Percentiles rank a stretch among this genome's conserved stretches.
phyloP scores from a whole-genome alignment of 2,113 vertebrate species.

The Pachypanchax playfairii region DNA sequence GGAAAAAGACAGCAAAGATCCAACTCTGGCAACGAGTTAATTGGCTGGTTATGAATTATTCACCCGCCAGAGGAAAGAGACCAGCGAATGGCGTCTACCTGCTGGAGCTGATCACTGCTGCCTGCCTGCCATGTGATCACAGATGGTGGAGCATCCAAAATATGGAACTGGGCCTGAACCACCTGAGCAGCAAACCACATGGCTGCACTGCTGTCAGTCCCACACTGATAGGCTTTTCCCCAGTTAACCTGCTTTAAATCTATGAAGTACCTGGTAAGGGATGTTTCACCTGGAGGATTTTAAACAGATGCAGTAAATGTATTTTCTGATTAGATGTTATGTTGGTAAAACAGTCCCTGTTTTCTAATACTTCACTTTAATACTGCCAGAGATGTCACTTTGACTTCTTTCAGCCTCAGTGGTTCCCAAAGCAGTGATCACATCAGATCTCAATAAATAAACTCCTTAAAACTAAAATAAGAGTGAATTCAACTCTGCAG shows the following conservation, averaged over 20 bases:
- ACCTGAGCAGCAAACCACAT: neutral
- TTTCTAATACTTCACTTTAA: no score
- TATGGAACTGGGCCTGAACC: neutral
- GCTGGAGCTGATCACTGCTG: constrained; percentile 6
- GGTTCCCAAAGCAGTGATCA: no score
- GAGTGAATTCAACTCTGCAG: neutral
- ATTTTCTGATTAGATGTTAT: no score
- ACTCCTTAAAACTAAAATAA: no score
- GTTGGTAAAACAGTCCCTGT: no score
- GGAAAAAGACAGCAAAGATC: constrained; percentile 6
- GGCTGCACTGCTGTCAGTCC: neutral
- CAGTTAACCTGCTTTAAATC: neutral
- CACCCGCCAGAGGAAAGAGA: constrained; percentile 14
- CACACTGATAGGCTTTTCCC: neutral
- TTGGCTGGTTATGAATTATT: constrained; percentile 56
- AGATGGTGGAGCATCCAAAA: constrained; percentile 27
- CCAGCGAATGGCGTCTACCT: constrained; percentile 2
- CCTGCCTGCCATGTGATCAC: constrained; percentile 12
- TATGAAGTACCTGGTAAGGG: neutral
- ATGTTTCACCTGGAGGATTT: no score
- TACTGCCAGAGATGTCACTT: no score
- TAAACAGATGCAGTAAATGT: no score
- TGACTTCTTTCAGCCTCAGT: no score
- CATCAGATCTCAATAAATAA: no score
- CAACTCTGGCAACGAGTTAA: constrained; percentile 26